phyloP scores from a whole-genome alignment of 2,888 invertebrate genomes.

The Protophormia terraenovae region DNA sequence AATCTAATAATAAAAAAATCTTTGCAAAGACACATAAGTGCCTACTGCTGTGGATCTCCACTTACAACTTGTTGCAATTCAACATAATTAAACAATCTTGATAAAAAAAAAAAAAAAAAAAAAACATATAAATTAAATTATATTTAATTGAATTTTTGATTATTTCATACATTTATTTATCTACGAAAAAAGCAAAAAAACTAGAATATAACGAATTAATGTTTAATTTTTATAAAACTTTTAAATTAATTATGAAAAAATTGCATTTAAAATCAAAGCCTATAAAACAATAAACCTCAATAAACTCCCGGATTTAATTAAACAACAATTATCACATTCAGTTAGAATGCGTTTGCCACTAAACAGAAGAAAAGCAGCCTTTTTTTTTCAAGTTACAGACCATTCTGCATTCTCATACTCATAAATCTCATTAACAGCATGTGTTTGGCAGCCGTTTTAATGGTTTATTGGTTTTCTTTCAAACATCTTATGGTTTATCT shows the following conservation, averaged over 20 bases:
- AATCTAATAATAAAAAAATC: too few relatives aligned
- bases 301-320: conserved; percentile 21
- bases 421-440: conserved; percentile 63
- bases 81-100: not conserved
- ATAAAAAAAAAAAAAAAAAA: too few relatives aligned
- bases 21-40: too few relatives aligned
- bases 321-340: conserved; percentile 49
- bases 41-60: not conserved
- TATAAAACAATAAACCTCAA: not conserved
- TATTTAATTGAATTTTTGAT: not conserved
- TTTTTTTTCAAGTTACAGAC: not conserved
- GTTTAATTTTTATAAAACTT: not conserved
- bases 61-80: not conserved
- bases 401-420: conserved; percentile 49
- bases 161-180: not conserved
- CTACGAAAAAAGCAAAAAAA: not conserved
- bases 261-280: not conserved
- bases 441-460: conserved; percentile 63
- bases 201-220: not conserved
- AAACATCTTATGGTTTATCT: conserved; percentile 38
- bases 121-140: not conserved
- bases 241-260: not conserved
- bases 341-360: not conserved
- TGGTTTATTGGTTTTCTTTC: conserved; percentile 49
- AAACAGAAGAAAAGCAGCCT: not conserved